Conservation (phyloP, 2,113 vertebrate genomes). For the Jaculus jaculus region DNA sequence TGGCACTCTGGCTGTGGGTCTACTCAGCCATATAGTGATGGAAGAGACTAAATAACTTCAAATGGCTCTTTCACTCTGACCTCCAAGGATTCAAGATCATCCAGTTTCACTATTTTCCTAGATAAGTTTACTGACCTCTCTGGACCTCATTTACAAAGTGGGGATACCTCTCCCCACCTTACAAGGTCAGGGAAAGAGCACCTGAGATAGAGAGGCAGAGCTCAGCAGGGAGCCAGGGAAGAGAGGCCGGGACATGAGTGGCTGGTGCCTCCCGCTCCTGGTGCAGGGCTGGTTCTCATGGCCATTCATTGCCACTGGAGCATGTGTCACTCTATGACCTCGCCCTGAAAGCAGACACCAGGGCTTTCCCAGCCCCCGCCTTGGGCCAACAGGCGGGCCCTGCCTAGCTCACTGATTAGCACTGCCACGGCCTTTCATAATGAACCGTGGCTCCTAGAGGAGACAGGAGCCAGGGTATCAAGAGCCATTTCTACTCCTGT, state of each 20-base stretch:
- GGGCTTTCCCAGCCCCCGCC: conserved; percentile 20
- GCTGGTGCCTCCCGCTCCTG: neutral
- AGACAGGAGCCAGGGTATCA: neutral
- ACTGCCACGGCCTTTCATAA: neutral
- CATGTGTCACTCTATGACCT: neutral
- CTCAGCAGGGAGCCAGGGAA: neutral
- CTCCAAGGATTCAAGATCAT: neutral
- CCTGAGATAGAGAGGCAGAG: neutral
- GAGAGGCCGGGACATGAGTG: neutral
- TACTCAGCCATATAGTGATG: neutral
- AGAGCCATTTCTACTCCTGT: neutral
- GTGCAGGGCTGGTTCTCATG: neutral
- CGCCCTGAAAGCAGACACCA: conserved; percentile 44
- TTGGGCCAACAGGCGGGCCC: conserved; percentile 51
- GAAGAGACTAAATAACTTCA: neutral
- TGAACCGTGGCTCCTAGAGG: neutral
- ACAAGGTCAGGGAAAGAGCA: neutral
- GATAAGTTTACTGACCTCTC: neutral
- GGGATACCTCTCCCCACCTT: neutral
- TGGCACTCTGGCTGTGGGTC: neutral
- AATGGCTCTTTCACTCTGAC: neutral
- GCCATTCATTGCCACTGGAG: neutral
- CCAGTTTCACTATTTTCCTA: neutral
- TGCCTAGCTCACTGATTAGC: conserved; percentile 30
- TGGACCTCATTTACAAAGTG: neutral